Base-by-base conservation (phyloP, 2,888 invertebrate genomes). In the Deilephila porcellus region DNA sequence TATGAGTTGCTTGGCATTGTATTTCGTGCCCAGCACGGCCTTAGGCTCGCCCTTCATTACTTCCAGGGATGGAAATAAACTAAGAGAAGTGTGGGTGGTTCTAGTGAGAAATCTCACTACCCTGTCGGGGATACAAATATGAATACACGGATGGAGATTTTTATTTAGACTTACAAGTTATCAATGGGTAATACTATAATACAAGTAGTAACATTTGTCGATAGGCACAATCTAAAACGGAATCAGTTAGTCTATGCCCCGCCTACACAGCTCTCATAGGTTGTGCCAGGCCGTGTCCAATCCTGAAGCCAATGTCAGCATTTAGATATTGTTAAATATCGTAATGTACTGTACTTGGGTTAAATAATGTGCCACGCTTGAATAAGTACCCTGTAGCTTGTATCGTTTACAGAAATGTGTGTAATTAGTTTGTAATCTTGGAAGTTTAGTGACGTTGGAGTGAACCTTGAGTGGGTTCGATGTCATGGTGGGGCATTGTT, bases 271-370 rank as follows among this genome's bases (percentile, higher is more conserved):
- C 74, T 74, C 76, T 76, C 75, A 80, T 79, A 82, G 84, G 87
- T 86, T 83, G 85, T 88, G 86, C 82, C 80, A 85, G 82, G 79
- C 89, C 92, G 87, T 92, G 87, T 91, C 92, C 91, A 91, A 92
- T 91, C 79, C 81, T 79, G 82, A 90, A 92, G 88, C 91, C 92
- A 92, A 92, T 92, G 90, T 88, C 85, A 91, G 90, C 88, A 85
- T 89, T 92, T 91, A 91, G 88, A 89, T 90, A 90, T 91, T 90
- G 90, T 91, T 91, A 91, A 93, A 91, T 93, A 91, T 87, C 87
- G 89, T 91, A 91, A 91, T 90, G 81, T 84, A 78, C 82, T 79
- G 88, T 88, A 85, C 88, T 92, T 89, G 83, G 77, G 84, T 86
- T 89, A 87, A 88, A 89, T 90, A 90, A 91, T 88, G 85, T 84